phyloP scores from a whole-genome alignment of 2,797 vertebrate species.

The Ispidina lecontei region DNA sequence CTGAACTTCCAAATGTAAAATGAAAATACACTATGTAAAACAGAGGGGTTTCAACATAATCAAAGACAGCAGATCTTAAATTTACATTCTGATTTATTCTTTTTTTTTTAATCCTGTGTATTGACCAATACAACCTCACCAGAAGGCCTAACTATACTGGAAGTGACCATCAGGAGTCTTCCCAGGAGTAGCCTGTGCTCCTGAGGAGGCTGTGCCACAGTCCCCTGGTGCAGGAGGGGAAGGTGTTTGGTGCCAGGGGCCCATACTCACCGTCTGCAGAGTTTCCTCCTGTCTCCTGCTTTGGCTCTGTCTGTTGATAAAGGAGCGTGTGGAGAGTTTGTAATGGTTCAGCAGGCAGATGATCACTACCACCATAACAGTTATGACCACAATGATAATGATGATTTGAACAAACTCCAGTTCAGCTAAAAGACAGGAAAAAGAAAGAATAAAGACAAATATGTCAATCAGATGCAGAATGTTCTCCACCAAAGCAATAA shows the following conservation, averaged over 20 bases:
- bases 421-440: conserved; percentile 79
- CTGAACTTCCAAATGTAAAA: background rate
- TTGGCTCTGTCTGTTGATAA: conserved; percentile 90
- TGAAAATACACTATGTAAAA: background rate
- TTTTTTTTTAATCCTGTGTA: background rate
- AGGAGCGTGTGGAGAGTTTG: conserved; percentile 91
- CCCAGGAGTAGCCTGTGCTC: background rate
- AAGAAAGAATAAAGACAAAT: background rate
- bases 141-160: background rate
- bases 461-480: background rate
- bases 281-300: conserved; percentile 87
- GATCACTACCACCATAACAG: conserved; percentile 94
- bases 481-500: background rate
- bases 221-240: rapidly evolving
- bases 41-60: background rate
- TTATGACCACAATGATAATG: conserved; percentile 93
- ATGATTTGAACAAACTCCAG: conserved; percentile 93
- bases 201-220: background rate
- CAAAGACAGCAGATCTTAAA: background rate
- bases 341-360: conserved; percentile 94
- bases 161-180: background rate
- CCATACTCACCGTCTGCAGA: conserved; percentile 86
- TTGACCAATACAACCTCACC: background rate
- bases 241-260: background rate
- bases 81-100: background rate